phyloP scores from a whole-genome alignment of 64 coral and sea anemone genomes.

The Exaiptasia diaphana region DNA sequence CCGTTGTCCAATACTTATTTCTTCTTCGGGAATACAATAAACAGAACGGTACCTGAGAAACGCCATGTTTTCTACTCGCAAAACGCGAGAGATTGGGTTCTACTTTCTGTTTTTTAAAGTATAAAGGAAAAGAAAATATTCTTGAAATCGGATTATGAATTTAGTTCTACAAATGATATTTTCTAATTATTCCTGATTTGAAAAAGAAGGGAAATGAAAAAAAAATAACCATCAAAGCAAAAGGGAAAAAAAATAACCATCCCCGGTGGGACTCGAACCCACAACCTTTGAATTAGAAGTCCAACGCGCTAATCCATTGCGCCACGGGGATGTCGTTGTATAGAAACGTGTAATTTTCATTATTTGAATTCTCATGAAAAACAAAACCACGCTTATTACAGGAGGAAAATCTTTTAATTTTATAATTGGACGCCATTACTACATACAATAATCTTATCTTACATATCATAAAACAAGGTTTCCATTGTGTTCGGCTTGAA shows the following conservation, averaged over 20 bases:
- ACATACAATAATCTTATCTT: no score
- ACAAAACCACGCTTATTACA: no score
- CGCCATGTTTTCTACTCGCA: conserved; percentile 35
- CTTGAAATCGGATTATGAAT: neutral
- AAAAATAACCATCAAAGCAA: neutral
- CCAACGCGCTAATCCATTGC: conserved; percentile 19
- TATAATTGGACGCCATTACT: no score
- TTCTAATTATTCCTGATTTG: neutral
- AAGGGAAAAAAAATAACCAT: neutral
- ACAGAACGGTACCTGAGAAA: conserved; percentile 57
- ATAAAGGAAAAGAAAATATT: neutral
- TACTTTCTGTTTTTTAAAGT: neutral
- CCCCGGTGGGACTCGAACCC: conserved; percentile 17
- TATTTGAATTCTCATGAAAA: no score
- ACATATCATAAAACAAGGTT: no score
- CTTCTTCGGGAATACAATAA: conserved; percentile 56
- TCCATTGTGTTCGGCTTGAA: no score
- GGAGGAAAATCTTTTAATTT: no score
- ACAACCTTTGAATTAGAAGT: conserved; percentile 21
- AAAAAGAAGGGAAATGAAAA: neutral
- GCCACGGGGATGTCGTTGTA: neutral
- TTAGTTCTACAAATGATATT: neutral
- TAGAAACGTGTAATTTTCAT: no score
- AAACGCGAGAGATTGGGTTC: neutral
- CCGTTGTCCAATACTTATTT: conserved; percentile 4